These are phyloP conservation scores for Alviniconcha strummeri DNA, from an alignment of 2,888 invertebrate species.

Conservation along the genomic window DNA sequence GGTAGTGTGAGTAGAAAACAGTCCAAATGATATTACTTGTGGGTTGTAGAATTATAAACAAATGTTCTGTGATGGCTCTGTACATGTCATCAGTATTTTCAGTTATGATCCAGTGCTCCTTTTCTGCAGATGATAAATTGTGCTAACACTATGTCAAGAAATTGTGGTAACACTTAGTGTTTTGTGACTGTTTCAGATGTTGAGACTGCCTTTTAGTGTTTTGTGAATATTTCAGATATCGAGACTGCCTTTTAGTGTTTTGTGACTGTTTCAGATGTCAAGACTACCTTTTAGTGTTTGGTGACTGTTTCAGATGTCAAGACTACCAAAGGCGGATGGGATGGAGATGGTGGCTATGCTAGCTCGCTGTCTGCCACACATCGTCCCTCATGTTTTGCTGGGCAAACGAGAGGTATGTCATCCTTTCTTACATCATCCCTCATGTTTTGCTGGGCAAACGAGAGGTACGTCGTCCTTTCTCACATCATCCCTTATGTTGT, in stretches of 20 bases:
- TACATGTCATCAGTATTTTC: too few relatives aligned
- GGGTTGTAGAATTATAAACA: too few relatives aligned
- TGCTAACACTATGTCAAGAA: too few relatives aligned
- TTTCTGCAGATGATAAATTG: too few relatives aligned
- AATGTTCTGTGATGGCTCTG: too few relatives aligned
- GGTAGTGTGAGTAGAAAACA: too few relatives aligned
- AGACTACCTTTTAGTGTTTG: background rate
- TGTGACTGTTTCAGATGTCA: too few relatives aligned
- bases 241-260: background rate
- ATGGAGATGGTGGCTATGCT: constrained; percentile 76
- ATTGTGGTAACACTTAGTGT: too few relatives aligned
- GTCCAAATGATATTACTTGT: too few relatives aligned
- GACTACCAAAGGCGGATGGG: constrained; percentile 58
- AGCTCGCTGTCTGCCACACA: constrained; percentile 78
- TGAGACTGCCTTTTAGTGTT: background rate
- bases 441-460: constrained; percentile 82
- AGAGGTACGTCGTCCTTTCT: constrained; percentile 73
- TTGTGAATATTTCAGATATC: background rate
- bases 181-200: too few relatives aligned
- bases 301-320: constrained; percentile 56
- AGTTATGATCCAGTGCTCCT: too few relatives aligned
- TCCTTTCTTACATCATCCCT: constrained; percentile 77
- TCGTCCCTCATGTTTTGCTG: constrained; percentile 82
- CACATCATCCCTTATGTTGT: too few relatives aligned
- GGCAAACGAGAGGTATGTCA: constrained; percentile 79